phyloP scores from a whole-genome alignment of 2,113 vertebrate genomes.

The Tragelaphus imberbis region DNA sequence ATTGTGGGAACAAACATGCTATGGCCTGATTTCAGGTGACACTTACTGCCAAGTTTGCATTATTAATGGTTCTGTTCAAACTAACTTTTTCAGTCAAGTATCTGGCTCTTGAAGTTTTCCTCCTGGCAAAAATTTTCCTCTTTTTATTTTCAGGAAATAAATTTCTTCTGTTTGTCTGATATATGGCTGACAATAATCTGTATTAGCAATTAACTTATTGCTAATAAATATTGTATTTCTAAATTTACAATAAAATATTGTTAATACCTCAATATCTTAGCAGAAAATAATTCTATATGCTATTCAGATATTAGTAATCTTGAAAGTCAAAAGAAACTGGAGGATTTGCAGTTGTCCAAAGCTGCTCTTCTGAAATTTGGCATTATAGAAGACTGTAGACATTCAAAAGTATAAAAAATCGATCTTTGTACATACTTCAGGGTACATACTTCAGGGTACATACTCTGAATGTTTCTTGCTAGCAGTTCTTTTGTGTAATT shows the following conservation, averaged over 20 bases:
- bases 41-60: neutral
- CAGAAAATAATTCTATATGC: neutral
- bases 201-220: neutral
- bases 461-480: neutral
- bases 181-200: neutral
- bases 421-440: rapidly evolving
- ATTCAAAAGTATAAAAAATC: neutral
- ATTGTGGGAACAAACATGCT: neutral
- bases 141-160: neutral
- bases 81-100: neutral
- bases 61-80: neutral
- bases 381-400: neutral
- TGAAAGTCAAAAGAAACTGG: neutral
- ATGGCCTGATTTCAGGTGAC: neutral
- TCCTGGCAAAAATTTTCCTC: neutral
- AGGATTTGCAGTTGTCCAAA: neutral
- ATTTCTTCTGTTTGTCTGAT: neutral
- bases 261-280: neutral
- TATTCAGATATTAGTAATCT: neutral
- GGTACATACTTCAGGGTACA: rapidly evolving
- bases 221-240: neutral
- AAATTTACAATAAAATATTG: neutral
- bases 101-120: neutral
- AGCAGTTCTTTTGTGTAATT: neutral
- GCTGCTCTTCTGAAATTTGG: neutral